Percentiles rank a stretch among this genome's conserved stretches.
Conservation (phyloP, 2,888 invertebrate species). For the Cantharis rufa region DNA sequence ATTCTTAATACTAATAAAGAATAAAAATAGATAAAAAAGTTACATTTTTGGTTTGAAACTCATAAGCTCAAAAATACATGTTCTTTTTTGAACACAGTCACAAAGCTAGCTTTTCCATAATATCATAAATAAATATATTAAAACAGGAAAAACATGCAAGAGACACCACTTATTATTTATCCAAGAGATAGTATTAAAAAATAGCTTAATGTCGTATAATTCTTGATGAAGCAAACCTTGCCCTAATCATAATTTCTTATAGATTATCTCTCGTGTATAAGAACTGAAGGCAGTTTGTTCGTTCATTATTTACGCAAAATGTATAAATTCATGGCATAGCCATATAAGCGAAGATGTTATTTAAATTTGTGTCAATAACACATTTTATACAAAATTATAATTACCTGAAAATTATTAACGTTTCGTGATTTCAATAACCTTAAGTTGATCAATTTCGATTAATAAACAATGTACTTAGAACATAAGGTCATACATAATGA, state of each 20-base stretch:
- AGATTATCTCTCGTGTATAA: background rate
- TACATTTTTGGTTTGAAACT: too few species aligned
- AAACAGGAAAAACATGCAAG: too few species aligned
- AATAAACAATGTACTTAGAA: background rate
- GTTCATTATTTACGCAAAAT: background rate
- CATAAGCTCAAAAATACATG: too few species aligned
- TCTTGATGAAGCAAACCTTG: background rate
- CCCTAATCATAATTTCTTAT: background rate
- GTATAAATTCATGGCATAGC: background rate
- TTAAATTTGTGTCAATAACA: slow-evolving; percentile 19
- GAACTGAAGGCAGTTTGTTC: background rate
- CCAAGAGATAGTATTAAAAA: too few species aligned
- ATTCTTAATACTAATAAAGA: too few species aligned
- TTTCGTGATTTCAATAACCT: slow-evolving; percentile 15
- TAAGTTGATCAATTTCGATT: slow-evolving; percentile 15
- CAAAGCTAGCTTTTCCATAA: too few species aligned
- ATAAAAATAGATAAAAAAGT: too few species aligned
- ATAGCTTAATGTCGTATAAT: background rate
- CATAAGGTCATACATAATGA: slow-evolving; percentile 3
- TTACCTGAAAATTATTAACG: slow-evolving; percentile 7
- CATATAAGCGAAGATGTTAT: background rate
- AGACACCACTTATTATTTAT: too few species aligned
- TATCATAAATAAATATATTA: too few species aligned
- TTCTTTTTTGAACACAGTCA: too few species aligned
- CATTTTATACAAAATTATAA: slow-evolving; percentile 7